Conservation (phyloP, 2,113 vertebrate genomes). For the Prunella fulvescens region DNA sequence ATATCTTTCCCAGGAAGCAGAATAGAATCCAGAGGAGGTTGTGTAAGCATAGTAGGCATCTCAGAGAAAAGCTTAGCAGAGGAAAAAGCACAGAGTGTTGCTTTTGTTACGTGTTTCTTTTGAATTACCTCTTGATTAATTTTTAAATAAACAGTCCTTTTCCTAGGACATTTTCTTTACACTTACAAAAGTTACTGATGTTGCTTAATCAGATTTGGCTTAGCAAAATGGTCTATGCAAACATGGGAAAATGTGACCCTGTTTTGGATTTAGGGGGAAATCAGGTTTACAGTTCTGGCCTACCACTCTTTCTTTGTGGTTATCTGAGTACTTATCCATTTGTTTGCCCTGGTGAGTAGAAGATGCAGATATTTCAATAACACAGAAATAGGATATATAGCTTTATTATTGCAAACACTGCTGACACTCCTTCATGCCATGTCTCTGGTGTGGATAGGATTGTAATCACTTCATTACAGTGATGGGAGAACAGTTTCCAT, state of each 20-base stretch:
- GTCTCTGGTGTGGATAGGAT: neutral
- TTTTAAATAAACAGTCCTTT: neutral
- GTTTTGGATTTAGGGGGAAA: neutral
- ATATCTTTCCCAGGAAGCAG: neutral
- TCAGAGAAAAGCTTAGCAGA: neutral
- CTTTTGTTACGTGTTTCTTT: neutral
- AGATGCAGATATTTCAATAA: neutral
- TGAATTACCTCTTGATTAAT: neutral
- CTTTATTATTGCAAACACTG: neutral
- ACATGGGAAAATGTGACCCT: neutral
- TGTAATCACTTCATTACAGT: neutral
- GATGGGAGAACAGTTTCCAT: neutral
- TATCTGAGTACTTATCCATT: neutral
- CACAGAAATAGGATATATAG: neutral
- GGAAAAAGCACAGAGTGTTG: neutral
- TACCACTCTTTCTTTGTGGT: neutral
- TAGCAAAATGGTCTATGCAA: neutral
- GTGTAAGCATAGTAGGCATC: neutral
- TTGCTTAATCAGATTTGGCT: neutral
- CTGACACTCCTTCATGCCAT: neutral
- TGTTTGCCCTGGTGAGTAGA: neutral
- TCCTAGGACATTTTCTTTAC: neutral
- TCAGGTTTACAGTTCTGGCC: neutral
- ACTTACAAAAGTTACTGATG: rapidly evolving
- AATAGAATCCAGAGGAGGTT: neutral